A percentile compares a stretch with the other conserved stretches of the same genome.
These are phyloP conservation scores for Odontothrips loti DNA, from an alignment of 2,888 invertebrate species.

Conservation along the genomic window DNA sequence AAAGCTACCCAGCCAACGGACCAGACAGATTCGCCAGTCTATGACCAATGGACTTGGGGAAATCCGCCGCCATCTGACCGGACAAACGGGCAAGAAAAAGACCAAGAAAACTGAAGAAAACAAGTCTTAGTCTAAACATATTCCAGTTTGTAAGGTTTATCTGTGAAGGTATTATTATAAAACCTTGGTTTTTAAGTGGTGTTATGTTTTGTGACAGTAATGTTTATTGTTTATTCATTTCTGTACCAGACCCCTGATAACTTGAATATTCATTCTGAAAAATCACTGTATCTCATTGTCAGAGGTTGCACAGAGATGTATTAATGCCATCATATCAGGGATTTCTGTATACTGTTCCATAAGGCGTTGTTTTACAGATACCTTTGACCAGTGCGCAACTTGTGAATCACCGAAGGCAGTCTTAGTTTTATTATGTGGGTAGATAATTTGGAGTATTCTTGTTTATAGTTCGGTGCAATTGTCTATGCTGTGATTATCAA, in stretches of 20 bases:
- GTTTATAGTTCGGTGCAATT: not conserved
- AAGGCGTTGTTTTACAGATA: not conserved
- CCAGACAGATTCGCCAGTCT: too few relatives aligned
- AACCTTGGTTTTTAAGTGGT: not conserved
- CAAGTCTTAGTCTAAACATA: too few relatives aligned
- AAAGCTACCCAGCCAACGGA: too few relatives aligned
- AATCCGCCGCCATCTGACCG: too few relatives aligned
- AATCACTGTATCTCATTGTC: not conserved
- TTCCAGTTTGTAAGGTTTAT: not conserved
- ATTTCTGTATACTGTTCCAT: not conserved
- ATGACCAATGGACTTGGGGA: too few relatives aligned
- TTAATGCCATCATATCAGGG: not conserved
- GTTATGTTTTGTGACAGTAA: too few relatives aligned
- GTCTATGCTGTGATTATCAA: constrained; percentile 18
- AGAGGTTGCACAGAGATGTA: not conserved
- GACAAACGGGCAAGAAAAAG: too few relatives aligned
- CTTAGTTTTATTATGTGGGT: not conserved
- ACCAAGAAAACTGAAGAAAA: too few relatives aligned
- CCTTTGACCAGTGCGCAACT: not conserved
- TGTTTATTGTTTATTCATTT: not conserved
- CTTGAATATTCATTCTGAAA: not conserved
- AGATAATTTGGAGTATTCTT: not conserved
- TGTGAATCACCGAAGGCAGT: not conserved
- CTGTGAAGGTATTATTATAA: not conserved
- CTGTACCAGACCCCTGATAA: not conserved